Evolutionary conservation across 1,140 invertebrate species (phyloP).

Genomic region (Manduca sexta): DNA sequence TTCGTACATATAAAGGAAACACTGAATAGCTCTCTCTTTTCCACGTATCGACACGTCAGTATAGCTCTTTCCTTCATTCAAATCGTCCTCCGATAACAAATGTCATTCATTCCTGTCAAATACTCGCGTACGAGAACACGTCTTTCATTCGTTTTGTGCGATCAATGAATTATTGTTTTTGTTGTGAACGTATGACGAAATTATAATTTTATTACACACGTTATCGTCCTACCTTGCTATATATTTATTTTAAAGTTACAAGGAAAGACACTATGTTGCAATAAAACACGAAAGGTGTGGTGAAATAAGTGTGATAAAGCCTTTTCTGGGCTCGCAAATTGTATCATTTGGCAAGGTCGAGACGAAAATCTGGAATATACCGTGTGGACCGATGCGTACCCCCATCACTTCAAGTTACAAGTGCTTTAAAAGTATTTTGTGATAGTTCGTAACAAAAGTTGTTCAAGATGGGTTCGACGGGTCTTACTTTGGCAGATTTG

Average conservation of each 20-base stretch:
- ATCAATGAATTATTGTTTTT: conserved; percentile 62
- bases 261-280: conserved; percentile 38
- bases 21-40: no score
- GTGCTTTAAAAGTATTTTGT: conserved; percentile 38
- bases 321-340: conserved; percentile 37
- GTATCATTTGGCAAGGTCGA: conserved; percentile 43
- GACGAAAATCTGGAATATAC: conserved; percentile 27
- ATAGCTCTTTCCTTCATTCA: no score
- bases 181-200: conserved; percentile 37
- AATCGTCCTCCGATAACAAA: not conserved
- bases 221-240: conserved; percentile 15
- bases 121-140: conserved; percentile 29
- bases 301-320: conserved; percentile 30
- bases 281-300: conserved; percentile 17
- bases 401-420: conserved; percentile 24
- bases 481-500: conserved; percentile 79
- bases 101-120: conserved; percentile 50
- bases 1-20: no score
- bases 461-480: conserved; percentile 63
- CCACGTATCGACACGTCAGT: no score
- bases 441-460: conserved; percentile 22
- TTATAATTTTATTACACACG: conserved; percentile 23
- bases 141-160: conserved; percentile 27
- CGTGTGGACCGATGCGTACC: conserved; percentile 43
- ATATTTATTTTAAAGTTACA: conserved; percentile 24